phyloP scores from a whole-genome alignment of 2,113 vertebrate genomes.

The Uria lomvia region DNA sequence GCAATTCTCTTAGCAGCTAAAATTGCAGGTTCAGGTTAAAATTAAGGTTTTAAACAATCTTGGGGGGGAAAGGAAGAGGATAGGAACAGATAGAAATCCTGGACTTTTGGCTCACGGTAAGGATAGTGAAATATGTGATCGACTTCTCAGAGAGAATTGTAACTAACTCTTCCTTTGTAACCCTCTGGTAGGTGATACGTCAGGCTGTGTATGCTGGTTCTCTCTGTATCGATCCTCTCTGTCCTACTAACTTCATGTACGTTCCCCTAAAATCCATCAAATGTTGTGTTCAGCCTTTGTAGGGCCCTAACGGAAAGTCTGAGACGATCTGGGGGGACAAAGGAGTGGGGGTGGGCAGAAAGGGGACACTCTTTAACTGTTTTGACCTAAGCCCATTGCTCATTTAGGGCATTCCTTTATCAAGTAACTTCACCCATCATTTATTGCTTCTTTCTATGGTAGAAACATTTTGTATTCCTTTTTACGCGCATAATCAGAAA shows the following conservation, averaged over 20 bases:
- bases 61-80: neutral
- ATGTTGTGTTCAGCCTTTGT: neutral
- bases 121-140: neutral
- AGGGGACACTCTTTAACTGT: neutral
- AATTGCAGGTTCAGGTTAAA: conserved; percentile 52
- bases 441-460: conserved; percentile 12
- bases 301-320: neutral
- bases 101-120: neutral
- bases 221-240: neutral
- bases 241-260: neutral
- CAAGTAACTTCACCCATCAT: conserved; percentile 26
- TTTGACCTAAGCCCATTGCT: conserved; percentile 26
- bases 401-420: conserved; percentile 8
- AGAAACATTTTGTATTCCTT: neutral
- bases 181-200: neutral
- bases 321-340: neutral
- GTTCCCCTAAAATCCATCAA: neutral
- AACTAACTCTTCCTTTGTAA: neutral
- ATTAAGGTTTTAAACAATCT: conserved; percentile 5
- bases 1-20: conserved; percentile 35
- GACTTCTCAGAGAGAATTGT: neutral
- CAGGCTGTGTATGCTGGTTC: neutral
- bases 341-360: neutral
- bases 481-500: conserved; percentile 41
- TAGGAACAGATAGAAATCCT: neutral